Evolutionary conservation across 2,113 vertebrate species (phyloP).

Genomic region (Ibidorhyncha struthersii): DNA sequence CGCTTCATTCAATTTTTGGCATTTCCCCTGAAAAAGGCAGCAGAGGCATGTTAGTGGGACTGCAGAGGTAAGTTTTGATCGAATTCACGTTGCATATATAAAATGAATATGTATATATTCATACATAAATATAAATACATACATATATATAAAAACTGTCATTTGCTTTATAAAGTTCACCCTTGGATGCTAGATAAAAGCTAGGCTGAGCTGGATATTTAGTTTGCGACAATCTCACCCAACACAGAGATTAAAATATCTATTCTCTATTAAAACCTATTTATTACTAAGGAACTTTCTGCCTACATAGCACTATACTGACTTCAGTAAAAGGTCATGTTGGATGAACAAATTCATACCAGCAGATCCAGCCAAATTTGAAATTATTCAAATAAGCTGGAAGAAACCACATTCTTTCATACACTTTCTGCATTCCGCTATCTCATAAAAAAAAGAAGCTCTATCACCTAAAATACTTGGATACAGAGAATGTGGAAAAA

Average conservation of each 20-base stretch:
- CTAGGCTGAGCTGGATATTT: neutral
- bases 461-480: neutral
- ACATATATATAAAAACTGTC: neutral
- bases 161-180: neutral
- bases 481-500: neutral
- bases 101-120: neutral
- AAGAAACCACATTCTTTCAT: neutral
- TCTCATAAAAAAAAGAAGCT: neutral
- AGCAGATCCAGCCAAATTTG: neutral
- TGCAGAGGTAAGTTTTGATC: neutral
- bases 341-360: neutral
- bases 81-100: neutral
- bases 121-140: neutral
- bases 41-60: neutral
- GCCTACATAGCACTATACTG: neutral
- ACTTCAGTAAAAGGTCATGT: neutral
- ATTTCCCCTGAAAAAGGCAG: neutral
- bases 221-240: neutral
- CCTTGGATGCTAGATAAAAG: neutral
- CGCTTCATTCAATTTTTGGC: neutral
- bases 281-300: neutral
- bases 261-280: neutral
- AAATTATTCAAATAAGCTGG: neutral
- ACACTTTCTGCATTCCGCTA: neutral
- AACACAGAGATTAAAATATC: neutral